Base-by-base conservation (phyloP, 2,797 vertebrate species). In the Pterois miles region DNA sequence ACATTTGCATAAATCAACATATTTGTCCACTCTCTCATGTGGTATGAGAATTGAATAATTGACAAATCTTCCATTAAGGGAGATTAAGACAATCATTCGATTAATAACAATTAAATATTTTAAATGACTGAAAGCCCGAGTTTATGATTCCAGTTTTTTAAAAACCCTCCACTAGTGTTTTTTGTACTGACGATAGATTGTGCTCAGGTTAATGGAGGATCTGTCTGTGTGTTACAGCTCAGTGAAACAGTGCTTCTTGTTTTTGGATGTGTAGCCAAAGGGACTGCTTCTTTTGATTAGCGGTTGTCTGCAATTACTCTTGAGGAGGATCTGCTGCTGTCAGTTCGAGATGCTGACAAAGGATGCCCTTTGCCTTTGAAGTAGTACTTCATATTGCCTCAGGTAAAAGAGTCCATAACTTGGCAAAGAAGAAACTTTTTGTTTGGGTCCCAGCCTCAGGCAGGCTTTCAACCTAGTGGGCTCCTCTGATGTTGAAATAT, bases 301-400 rank as follows among this genome's bases (percentile, higher is more conserved):
- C 13, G 29, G 54, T 83, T 78, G 72, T 82, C 66, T 84, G 84
- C 85, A 87, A 86, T 90, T 89, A 89, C 74, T 86, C 78, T 74
- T 10, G 66, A 84, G 80, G 71, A 78, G 85, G 84, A 90, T 86
- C 72, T 70, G 46, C 25, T 76, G 81, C 87, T 89, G 87, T 90
- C 84, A 86, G 87, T 72, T 78, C 71, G 82, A 86, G 88, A 83
- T 87, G 86, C 92, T 92, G 89, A 91, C 91, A 91, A 90, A 92
- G 66, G 76, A 89, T 87, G 89, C 91, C 86, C 89, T 93, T 83
- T 88, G 81, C 84, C 86, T 94, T 93, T 93, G 91, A 94, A 89
- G 87, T 87, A 89, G 87, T 86, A 46, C 71, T 85, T 87, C 84
- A 86, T 90, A 90, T 91, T 83, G 92, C 92, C 92, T 90, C 84